Base-by-base conservation (phyloP, 2,797 vertebrate genomes). In the Melanotaenia trifasciata region DNA sequence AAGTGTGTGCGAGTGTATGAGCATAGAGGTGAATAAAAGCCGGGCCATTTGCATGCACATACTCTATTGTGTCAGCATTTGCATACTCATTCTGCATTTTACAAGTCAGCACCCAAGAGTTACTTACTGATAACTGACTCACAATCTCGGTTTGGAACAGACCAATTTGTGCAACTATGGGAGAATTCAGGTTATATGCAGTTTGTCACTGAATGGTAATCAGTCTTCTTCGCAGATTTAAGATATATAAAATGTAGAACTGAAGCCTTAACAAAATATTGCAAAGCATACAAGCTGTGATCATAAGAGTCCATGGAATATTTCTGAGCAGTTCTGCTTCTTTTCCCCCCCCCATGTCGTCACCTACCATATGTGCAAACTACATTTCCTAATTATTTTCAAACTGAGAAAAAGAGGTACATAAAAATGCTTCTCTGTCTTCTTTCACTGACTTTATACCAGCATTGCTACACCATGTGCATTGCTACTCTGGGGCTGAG, bases 51-150 rank as follows among this genome's bases (percentile, higher is more conserved):
- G 64, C 47, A 80, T 71, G 67, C 85, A 81, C 20, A 9, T 47
- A 57, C 12, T 58, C 50, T 66, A 50, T 81, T 45, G 57, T 72
- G 57, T 80, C 73, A 76, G 57, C 35, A 76, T 89, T 77, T 84
- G 67, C 84, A 81, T 84, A 81, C 43, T 79, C 26, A 11, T 20
- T 76, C 61, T 30, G 67, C 24, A 84, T 84, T 79, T 84, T 67
- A 80, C 53, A 77, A 66, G 56, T 78, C 16, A 22, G 53, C 60
- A 51, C 54, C 11, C 20, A 35, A 83, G 68, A 84, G 43, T 79
- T 73, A 62, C 66, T 72, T 61, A 75, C 56, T 84, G 59, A 80
- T 22, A n/a, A 28, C 3, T 66, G 50, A 78, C 80, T 66, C 74
- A 51, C 30, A 69, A 30, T 78, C 57, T 59, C 43, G 32, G 56